Evolutionary conservation across 2,797 vertebrate species (phyloP).

Genomic region (Ptychadena robeensis): DNA sequence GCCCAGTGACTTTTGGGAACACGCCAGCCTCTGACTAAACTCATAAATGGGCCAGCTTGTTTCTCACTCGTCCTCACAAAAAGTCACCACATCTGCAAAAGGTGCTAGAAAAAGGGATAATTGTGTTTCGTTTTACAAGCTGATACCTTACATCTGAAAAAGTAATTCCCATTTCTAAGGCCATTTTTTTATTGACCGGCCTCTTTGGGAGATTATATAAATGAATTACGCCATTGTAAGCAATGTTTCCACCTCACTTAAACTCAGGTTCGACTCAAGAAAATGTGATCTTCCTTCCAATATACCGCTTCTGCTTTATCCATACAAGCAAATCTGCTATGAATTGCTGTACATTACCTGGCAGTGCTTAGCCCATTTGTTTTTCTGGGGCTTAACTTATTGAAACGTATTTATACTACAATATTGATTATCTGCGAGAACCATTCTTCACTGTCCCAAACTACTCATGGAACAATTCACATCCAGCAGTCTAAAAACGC

Average conservation of each 20-base stretch:
- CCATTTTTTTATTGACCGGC: slow-evolving; percentile 4
- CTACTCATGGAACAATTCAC: slow-evolving; percentile 38
- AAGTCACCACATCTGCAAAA: slow-evolving; percentile 6
- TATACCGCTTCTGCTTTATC: slow-evolving; percentile 9
- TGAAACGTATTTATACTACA: slow-evolving; percentile 56
- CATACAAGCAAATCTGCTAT: slow-evolving; percentile 36
- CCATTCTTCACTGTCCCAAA: slow-evolving; percentile 50
- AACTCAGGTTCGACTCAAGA: slow-evolving; percentile 20
- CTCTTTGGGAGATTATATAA: slow-evolving; percentile 37
- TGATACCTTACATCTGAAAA: background rate
- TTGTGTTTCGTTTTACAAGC: slow-evolving; percentile 8
- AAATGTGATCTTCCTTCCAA: slow-evolving; percentile 35
- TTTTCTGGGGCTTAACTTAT: slow-evolving; percentile 52
- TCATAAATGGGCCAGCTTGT: background rate
- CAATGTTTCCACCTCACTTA: slow-evolving; percentile 40
- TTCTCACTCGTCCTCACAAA: background rate
- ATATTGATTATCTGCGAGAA: slow-evolving; percentile 56
- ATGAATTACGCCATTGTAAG: slow-evolving; percentile 47
- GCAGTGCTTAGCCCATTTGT: slow-evolving; percentile 43
- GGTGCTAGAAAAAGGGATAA: background rate
- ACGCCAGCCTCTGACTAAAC: background rate
- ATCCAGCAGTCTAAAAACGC: slow-evolving; percentile 4
- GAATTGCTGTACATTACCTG: slow-evolving; percentile 41
- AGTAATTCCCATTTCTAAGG: background rate
- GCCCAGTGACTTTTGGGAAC: background rate